A percentile compares a stretch with the other conserved stretches of the same genome.
Evolutionary conservation across 2,797 vertebrate genomes (phyloP).

Genomic region (Lindbergichthys nudifrons): DNA sequence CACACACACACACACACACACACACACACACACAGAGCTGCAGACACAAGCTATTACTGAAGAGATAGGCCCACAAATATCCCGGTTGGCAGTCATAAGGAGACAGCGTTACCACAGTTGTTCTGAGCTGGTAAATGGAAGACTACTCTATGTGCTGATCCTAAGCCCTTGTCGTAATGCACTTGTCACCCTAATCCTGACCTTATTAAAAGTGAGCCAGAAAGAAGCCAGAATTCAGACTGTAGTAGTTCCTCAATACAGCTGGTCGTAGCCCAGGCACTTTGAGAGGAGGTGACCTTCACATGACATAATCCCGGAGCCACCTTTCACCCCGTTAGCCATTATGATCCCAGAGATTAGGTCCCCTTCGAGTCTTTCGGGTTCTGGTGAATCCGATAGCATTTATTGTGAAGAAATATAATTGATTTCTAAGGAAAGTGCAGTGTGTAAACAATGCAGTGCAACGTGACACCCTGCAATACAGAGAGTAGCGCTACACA

Average conservation of each 20-base stretch:
- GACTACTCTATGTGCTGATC: constrained; percentile 56
- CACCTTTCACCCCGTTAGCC: constrained; percentile 59
- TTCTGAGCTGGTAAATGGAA: constrained; percentile 62
- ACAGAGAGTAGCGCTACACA: neutral
- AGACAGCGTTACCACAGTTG: constrained; percentile 63
- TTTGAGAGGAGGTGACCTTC: constrained; percentile 46
- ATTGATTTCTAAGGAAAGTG: constrained; percentile 2
- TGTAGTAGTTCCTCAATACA: constrained; percentile 15
- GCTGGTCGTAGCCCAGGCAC: constrained; percentile 20
- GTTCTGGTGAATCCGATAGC: neutral
- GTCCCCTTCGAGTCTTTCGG: neutral
- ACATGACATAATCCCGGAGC: constrained; percentile 45
- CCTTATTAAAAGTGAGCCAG: constrained; percentile 71
- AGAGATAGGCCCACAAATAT: constrained; percentile 48
- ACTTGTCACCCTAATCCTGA: constrained; percentile 65
- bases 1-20: neutral
- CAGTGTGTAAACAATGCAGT: neutral
- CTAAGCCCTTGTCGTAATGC: constrained; percentile 63
- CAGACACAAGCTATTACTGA: constrained; percentile 47
- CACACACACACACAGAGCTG: constrained; percentile 2
- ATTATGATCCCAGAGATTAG: constrained; percentile 26
- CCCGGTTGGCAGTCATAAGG: constrained; percentile 47
- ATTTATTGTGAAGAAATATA: neutral
- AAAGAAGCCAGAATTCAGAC: constrained; percentile 49
- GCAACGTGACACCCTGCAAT: neutral